These are phyloP conservation scores for Cistogaster globosa DNA, from an alignment of 2,888 invertebrate species.

Conservation along the genomic window DNA sequence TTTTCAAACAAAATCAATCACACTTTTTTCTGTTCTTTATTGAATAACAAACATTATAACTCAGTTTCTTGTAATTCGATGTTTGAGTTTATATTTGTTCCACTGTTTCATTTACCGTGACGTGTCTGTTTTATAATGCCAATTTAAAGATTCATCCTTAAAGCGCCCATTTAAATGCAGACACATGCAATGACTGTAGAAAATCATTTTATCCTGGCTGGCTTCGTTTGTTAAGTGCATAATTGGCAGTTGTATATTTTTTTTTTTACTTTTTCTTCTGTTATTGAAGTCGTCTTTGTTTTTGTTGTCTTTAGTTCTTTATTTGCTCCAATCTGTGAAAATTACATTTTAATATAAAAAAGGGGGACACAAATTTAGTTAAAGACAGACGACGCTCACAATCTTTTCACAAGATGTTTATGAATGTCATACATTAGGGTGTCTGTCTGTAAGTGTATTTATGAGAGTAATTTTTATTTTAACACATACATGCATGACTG, in stretches of 20 bases:
- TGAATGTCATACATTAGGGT: constrained; percentile 8
- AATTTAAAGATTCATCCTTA: constrained; percentile 29
- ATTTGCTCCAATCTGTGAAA: constrained; percentile 28
- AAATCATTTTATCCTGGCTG: neutral
- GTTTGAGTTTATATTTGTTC: neutral
- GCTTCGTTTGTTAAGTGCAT: constrained; percentile 44
- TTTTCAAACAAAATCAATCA: too few species aligned
- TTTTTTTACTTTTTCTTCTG: constrained; percentile 19
- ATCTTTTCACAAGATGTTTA: constrained; percentile 3
- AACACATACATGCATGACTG: neutral
- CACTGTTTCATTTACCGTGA: neutral
- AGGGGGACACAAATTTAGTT: constrained; percentile 37
- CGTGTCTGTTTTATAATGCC: constrained; percentile 10
- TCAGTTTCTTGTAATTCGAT: neutral
- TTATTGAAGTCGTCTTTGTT: neutral
- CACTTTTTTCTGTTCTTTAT: too few species aligned
- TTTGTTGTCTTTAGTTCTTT: neutral
- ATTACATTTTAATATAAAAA: constrained; percentile 45
- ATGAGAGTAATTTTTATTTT: constrained; percentile 20
- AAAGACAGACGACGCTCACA: constrained; percentile 18
- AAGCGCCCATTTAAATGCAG: neutral
- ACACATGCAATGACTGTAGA: constrained; percentile 5
- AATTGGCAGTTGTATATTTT: constrained; percentile 40
- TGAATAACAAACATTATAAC: too few species aligned
- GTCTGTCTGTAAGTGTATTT: constrained; percentile 5